phyloP scores from a whole-genome alignment of 2,888 invertebrate genomes.

The Agonopterix subpropinquella region DNA sequence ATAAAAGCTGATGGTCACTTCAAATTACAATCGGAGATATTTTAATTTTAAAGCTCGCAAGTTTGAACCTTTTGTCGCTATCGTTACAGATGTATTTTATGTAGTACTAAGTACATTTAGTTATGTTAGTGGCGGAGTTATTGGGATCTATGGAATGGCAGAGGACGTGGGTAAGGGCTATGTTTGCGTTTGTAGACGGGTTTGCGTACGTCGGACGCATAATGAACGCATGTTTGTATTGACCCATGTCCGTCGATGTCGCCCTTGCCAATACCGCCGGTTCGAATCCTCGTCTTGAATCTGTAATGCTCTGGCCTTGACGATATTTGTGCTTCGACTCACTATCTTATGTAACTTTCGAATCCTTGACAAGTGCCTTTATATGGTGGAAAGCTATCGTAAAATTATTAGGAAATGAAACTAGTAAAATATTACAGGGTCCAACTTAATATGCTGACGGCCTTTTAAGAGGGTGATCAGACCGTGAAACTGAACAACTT shows the following conservation, averaged over 20 bases:
- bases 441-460: too few species aligned
- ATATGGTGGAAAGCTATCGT: too few species aligned
- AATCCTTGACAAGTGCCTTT: too few species aligned
- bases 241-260: slow-evolving; percentile 26
- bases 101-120: neutral
- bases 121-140: neutral
- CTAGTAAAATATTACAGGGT: too few species aligned
- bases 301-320: slow-evolving; percentile 11
- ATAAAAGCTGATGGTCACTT: slow-evolving; percentile 37
- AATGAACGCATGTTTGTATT: slow-evolving; percentile 43
- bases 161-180: slow-evolving; percentile 10
- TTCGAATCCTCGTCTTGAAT: slow-evolving; percentile 17
- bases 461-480: too few species aligned
- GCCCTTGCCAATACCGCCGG: slow-evolving; percentile 19
- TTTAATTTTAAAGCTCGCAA: slow-evolving; percentile 31
- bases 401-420: too few species aligned
- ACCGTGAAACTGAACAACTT: too few species aligned
- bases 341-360: too few species aligned
- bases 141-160: neutral
- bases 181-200: slow-evolving; percentile 21
- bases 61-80: slow-evolving; percentile 2
- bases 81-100: neutral
- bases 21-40: slow-evolving; percentile 39
- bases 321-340: neutral
- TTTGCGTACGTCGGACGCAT: slow-evolving; percentile 30